Evolutionary conservation across 2,797 vertebrate species (phyloP).

Genomic region (Tauraco hartlaubi): DNA sequence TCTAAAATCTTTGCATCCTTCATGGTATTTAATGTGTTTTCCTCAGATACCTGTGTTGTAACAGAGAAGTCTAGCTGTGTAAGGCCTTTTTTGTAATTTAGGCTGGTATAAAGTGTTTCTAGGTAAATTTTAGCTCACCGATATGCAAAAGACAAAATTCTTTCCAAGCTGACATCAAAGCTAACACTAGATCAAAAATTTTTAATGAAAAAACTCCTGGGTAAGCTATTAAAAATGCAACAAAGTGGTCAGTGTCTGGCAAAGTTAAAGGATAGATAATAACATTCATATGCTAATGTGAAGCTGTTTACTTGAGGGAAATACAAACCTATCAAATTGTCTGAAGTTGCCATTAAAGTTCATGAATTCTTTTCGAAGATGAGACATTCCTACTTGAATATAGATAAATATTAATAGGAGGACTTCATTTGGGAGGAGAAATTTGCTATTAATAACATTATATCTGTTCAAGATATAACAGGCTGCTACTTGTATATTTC

Average conservation of each 20-base stretch:
- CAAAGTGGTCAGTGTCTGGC: conserved; percentile 58
- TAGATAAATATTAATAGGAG: conserved; percentile 43
- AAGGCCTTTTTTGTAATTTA: neutral
- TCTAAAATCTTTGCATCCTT: neutral
- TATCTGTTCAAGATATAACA: neutral
- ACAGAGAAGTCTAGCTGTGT: neutral
- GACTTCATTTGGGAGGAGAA: neutral
- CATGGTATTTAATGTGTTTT: neutral
- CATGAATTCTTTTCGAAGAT: conserved; percentile 19
- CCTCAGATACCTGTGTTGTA: neutral
- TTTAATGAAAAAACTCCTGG: conserved; percentile 31
- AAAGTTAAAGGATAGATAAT: conserved; percentile 45
- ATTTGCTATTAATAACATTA: conserved; percentile 9
- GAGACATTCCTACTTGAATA: conserved; percentile 2
- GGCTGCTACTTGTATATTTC: neutral
- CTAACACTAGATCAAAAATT: conserved; percentile 31
- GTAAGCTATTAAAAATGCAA: conserved; percentile 52
- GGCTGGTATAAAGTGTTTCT: neutral
- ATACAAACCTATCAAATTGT: conserved; percentile 33
- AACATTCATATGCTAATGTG: conserved; percentile 51
- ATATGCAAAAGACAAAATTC: conserved; percentile 2
- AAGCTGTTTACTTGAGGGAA: conserved; percentile 60
- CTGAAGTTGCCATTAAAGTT: conserved; percentile 43
- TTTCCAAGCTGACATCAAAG: conserved; percentile 37
- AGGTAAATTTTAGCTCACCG: conserved; percentile 8